phyloP scores from a whole-genome alignment of 2,797 vertebrate species.

The Silurus lanzhouensis region DNA sequence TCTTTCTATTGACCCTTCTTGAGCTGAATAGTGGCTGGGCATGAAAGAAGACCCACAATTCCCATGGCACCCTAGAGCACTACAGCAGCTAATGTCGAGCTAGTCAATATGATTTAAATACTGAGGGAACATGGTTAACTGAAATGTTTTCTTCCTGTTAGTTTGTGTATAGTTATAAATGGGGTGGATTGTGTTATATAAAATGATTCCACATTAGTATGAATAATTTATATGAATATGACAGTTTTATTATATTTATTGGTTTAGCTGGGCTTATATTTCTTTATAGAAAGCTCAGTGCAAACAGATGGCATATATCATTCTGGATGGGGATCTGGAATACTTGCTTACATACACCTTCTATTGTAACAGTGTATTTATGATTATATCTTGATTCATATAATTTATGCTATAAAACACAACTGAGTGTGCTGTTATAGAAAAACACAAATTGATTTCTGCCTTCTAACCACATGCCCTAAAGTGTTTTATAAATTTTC shows the following conservation, averaged over 20 bases:
- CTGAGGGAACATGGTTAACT: neutral
- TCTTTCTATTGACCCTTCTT: conserved; percentile 24
- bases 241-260: neutral
- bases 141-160: neutral
- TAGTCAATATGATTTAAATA: conserved; percentile 18
- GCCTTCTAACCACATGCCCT: neutral
- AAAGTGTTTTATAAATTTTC: neutral
- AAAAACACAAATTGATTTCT: neutral
- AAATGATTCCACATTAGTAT: neutral
- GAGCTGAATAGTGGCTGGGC: neutral
- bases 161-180: conserved; percentile 1
- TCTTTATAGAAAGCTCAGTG: neutral
- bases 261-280: neutral
- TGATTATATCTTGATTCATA: neutral
- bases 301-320: neutral
- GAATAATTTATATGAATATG: conserved; percentile 4
- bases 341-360: neutral
- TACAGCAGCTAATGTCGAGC: conserved; percentile 15
- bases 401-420: neutral
- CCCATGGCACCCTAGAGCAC: neutral
- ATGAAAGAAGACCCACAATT: conserved; percentile 7
- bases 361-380: neutral
- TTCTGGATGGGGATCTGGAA: neutral
- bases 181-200: neutral
- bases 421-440: neutral